Base-by-base conservation (phyloP, 2,888 invertebrate species). In the Trichogramma dendrolimi region DNA sequence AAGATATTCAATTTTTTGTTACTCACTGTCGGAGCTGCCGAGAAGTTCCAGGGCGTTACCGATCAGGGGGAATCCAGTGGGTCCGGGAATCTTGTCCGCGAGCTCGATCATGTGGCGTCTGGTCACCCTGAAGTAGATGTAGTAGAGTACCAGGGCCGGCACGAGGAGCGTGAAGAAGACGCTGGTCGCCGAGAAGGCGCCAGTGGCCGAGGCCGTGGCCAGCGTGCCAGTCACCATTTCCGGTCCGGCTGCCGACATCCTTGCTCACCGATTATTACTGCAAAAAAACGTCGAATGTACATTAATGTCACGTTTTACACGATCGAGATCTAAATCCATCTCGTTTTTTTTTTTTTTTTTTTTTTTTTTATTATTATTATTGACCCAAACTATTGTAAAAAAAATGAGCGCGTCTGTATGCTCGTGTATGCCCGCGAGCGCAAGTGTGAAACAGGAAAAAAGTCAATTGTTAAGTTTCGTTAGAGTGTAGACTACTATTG, bases 31-130 rank as follows among this genome's bases (percentile, higher is more conserved):
- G 55, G 91, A 86, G 55, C 86, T 85, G 71, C 91, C 91, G 4
- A 87, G 78, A 61, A 92, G 86, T 66, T 91, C 89, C 47, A 88
- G 79, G 2, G 90, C 87, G 72, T 89, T 91, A 69, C 92, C 92
- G 50, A 92, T 71, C 0, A 92, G 64, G 0, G 92, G 92, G 43
- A 84, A 79, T 46, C 90, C 91, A 4, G 80, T 72, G 0, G 91
- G 91, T 68, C 92, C 92, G 1, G 87, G 86, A 50, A 92, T 75
- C 71, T 87, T 87, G 1, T 84, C 86, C 1, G 89, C 90, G 58
- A 91, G 80, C 72, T 89, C 87, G 65, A 87, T 81, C 74, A 92
- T 72, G 72, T 86, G 87, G 47, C 86, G 83, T n/a, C 90, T 83
- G 7, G 90, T 90, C 71, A 90, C 80, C 54, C 86, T 84, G 87